phyloP scores from a whole-genome alignment of 2,797 vertebrate species.

The Falco concolor region DNA sequence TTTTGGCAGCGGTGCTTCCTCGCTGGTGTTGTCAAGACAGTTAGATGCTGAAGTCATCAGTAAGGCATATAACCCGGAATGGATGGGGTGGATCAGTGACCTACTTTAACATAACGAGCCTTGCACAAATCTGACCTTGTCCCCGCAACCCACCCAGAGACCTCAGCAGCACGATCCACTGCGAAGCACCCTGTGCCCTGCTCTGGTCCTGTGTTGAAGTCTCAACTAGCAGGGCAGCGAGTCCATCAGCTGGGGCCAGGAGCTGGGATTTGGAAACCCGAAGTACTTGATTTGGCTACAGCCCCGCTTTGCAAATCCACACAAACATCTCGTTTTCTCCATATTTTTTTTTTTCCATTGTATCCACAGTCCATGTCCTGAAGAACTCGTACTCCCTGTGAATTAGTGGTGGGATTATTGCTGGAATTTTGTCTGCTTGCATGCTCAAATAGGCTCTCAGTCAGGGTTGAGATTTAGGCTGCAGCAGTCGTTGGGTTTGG shows the following conservation, averaged over 20 bases:
- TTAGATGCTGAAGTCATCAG: not conserved
- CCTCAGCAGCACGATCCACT: not conserved
- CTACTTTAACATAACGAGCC: not conserved
- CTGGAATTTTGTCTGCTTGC: not conserved
- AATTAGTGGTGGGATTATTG: not conserved
- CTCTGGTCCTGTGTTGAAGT: accelerated
- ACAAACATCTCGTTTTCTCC: not conserved
- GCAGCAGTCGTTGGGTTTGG: not conserved
- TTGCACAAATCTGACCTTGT: not conserved
- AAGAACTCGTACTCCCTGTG: not conserved
- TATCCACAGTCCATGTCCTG: not conserved
- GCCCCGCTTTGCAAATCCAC: not conserved
- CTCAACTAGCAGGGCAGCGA: not conserved
- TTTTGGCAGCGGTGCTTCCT: not conserved
- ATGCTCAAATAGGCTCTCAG: not conserved
- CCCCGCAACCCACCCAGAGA: not conserved
- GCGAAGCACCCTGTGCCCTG: not conserved
- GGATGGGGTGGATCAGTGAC: not conserved
- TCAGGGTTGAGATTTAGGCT: not conserved
- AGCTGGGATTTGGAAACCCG: not conserved
- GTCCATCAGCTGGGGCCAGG: not conserved
- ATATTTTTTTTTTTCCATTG: too few species aligned
- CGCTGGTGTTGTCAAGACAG: not conserved
- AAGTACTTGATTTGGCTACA: not conserved
- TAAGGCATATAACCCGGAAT: not conserved